Evolutionary conservation across 2,888 invertebrate species (phyloP).

Genomic region (Amphipyra berbera): DNA sequence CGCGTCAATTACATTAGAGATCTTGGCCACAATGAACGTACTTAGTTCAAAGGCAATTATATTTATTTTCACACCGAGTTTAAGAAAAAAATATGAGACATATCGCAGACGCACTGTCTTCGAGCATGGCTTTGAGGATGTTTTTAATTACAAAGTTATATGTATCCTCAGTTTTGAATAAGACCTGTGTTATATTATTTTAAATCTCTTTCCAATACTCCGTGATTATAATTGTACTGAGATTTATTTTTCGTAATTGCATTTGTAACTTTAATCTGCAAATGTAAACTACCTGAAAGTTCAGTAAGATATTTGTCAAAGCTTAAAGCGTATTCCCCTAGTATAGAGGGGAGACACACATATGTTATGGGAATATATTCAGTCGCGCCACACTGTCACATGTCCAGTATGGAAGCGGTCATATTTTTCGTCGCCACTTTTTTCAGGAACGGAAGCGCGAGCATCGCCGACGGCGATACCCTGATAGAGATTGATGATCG

Average conservation of each 20-base stretch:
- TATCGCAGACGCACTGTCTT: too few species aligned
- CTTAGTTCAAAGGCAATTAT: neutral
- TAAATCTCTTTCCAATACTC: too few species aligned
- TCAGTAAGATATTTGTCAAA: slow-evolving; percentile 29
- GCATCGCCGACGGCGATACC: slow-evolving; percentile 71
- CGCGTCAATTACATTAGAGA: slow-evolving; percentile 1
- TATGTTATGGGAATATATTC: slow-evolving; percentile 48
- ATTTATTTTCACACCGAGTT: too few species aligned
- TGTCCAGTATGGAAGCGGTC: slow-evolving; percentile 74
- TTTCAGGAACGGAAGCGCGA: slow-evolving; percentile 73
- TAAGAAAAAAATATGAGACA: too few species aligned
- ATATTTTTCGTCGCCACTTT: slow-evolving; percentile 82
- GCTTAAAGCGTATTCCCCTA: slow-evolving; percentile 32
- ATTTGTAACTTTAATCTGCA: too few species aligned
- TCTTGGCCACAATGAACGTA: neutral
- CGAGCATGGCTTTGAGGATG: too few species aligned
- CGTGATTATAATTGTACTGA: too few species aligned
- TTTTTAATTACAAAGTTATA: too few species aligned
- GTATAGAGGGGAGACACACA: slow-evolving; percentile 28
- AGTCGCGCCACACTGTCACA: slow-evolving; percentile 62
- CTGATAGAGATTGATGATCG: slow-evolving; percentile 89
- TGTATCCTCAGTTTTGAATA: too few species aligned
- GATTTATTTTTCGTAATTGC: too few species aligned
- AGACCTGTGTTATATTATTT: too few species aligned
- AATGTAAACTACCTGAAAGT: slow-evolving; percentile 2